Base-by-base conservation (phyloP, 2,113 vertebrate genomes). In the Xiphias gladius region DNA sequence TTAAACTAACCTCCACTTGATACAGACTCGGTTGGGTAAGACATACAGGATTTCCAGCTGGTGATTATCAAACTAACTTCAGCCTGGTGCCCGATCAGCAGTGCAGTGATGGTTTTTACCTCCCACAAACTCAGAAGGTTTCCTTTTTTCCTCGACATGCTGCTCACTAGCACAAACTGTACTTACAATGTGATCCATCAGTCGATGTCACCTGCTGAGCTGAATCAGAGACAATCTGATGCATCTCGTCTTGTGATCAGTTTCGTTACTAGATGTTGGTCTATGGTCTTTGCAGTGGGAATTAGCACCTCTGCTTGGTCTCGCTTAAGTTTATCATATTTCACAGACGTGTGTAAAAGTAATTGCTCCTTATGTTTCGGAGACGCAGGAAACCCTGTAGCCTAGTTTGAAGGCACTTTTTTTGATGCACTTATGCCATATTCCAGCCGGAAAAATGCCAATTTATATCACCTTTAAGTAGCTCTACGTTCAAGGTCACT, bases 401-500 rank as follows among this genome's bases (percentile, higher is more conserved):
- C 57, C 39, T 41, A 52, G 39, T 69, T 63, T 73, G 16, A 61
- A 20, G 20, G 32, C 11, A 30, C 32, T 35, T 26, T 52, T 80
- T 37, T 30, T 1, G 39, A 5, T n/a, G 63, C 20, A 57, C 55
- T 3, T 74, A 46, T 55, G 24, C n/a, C 48, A 69, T 65, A 65
- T 59, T 61, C 2, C 54, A 57, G 13, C 61, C 43, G 37, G 26
- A 52, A 65, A 63, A 64, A 41, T 5, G 11, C 5, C 41, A 58
- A n/a, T 65, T 59, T 62, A 80, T n/a, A 48, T 48, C 61, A 76
- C 16, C 32, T 69, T 62, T 73, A 59, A 59, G 35, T 35, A 59
- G 26, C 20, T 41, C 48, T 63, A 32, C n/a, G 48, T 65, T 73
- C 63, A 77, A 62, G 52, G 52, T 52, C 54, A 50, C n/a, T 65